Conservation (phyloP, 2,888 invertebrate species). For the Choreutis nemorana region DNA sequence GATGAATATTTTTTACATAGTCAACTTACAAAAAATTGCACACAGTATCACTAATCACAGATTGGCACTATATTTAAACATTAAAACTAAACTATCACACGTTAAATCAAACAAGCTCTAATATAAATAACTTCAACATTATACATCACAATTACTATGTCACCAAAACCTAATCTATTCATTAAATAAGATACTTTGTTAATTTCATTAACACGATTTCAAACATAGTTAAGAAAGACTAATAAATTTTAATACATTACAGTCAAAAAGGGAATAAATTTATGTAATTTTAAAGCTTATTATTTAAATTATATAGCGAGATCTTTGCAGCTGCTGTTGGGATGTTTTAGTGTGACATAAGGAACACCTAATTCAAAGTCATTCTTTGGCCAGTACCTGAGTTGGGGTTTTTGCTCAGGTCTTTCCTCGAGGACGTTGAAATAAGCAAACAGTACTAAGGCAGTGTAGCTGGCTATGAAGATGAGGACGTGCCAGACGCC, state of each 20-base stretch:
- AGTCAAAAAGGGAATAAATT: too few species aligned
- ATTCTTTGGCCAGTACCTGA: conserved; percentile 81
- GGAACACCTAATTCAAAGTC: conserved; percentile 81
- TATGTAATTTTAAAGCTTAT: neutral
- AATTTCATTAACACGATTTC: too few species aligned
- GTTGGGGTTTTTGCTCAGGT: conserved; percentile 73
- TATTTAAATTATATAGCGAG: conserved; percentile 43
- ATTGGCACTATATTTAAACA: conserved; percentile 27
- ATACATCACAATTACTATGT: neutral
- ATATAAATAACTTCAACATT: neutral
- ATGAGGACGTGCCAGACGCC: conserved; percentile 85
- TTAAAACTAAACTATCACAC: conserved; percentile 13
- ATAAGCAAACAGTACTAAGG: conserved; percentile 80
- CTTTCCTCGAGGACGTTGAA: conserved; percentile 77
- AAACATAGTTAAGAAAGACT: too few species aligned
- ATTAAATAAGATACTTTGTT: neutral
- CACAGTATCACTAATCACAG: conserved; percentile 25
- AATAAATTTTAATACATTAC: neutral
- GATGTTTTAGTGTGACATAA: conserved; percentile 73
- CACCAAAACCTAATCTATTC: neutral
- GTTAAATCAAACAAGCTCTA: conserved; percentile 1
- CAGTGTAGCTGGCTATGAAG: conserved; percentile 80
- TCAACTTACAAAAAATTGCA: conserved; percentile 3
- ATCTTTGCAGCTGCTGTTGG: conserved; percentile 52
- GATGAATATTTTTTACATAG: neutral